Base-by-base conservation (phyloP, 2,888 invertebrate species). In the Drosophila meridiana region DNA sequence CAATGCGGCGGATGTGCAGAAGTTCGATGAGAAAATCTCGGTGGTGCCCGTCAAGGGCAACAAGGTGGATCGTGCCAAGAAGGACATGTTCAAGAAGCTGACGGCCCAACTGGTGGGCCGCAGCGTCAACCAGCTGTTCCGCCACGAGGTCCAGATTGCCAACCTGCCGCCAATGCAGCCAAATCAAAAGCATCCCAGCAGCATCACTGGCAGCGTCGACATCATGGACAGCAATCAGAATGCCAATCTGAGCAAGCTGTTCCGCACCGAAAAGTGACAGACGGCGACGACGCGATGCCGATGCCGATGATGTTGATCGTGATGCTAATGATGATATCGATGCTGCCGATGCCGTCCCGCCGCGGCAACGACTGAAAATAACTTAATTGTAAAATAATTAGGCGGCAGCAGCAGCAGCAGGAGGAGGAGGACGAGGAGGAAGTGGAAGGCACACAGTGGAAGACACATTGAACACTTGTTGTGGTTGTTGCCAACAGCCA, bases 81-180 rank as follows among this genome's bases (percentile, higher is more conserved):
- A 97, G 83, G 98, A 98, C 92, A 94, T 97, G 58, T 98, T 98
- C 93, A 98, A 96, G 94, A 98, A 97, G 93, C 95, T 97, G 82
- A 97, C 97, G 9, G 95, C 96, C 72, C 95, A 96, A 96, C 93
- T 98, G 70, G 96, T 97, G 87, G 97, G 97, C 0, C 95, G 96
- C 85, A 98, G 96, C 94, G 95, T 98, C 34, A 97, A 97, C 34
- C 97, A 98, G 92, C 94, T 97, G 73, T 98, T 98, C 93, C 96
- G 96, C 82, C 97, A 97, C 89, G 97, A 98, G 92, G 96, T 97
- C 13, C 96, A 96, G 93, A 98, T 98, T 82, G 95, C 96, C 76
- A 96, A 97, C 93, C 94, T 98, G 91, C 98, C 98, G 0, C 95
- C 95, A 14, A 95, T 97, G 91, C 89, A 89, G 72, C 79, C 90